A percentile compares a stretch with the other conserved stretches of the same genome.
These are phyloP conservation scores for Elachura formosa DNA, from an alignment of 2,113 vertebrate genomes.

Conservation along the genomic window DNA sequence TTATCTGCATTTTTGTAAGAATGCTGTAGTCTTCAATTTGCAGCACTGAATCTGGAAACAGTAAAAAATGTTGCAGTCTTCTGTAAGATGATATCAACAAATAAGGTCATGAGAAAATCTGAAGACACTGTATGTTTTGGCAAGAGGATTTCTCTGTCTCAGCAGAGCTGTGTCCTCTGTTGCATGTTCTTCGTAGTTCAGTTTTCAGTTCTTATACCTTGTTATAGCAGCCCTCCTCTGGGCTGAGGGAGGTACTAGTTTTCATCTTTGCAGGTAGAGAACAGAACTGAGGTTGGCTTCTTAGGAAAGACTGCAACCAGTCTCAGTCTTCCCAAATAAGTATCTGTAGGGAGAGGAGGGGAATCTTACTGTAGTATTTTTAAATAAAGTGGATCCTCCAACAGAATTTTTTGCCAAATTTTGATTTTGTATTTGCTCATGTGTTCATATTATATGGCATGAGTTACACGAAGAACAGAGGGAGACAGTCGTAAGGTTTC, in stretches of 20 bases:
- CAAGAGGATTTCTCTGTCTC: background rate
- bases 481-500: background rate
- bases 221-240: too few relatives aligned
- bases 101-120: background rate
- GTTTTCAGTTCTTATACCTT: background rate
- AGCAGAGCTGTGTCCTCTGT: background rate
- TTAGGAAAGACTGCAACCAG: background rate
- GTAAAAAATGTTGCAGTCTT: background rate
- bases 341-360: accelerated
- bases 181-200: background rate
- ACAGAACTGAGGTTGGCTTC: background rate
- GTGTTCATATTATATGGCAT: background rate
- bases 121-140: background rate
- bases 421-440: accelerated
- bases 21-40: background rate
- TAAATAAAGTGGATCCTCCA: background rate
- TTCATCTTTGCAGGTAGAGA: background rate
- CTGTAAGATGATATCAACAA: background rate
- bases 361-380: background rate
- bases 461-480: background rate
- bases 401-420: background rate
- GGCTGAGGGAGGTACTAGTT: background rate
- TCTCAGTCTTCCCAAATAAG: background rate
- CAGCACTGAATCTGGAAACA: background rate
- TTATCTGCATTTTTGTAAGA: background rate